Conservation (phyloP, 2,888 invertebrate species). For the Portevinia maculata region DNA sequence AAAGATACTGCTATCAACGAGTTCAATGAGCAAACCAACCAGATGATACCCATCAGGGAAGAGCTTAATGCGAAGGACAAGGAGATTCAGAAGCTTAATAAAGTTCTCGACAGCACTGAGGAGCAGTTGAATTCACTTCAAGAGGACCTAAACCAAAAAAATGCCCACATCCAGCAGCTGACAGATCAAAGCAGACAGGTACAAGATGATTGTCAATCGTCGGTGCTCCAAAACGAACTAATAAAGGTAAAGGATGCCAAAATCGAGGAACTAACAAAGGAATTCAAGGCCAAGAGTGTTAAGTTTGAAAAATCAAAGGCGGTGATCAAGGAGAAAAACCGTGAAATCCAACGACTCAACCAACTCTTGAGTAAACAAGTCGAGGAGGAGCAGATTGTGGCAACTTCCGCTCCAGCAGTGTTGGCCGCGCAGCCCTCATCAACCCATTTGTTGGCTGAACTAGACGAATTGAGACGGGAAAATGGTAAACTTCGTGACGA, state of each 20-base stretch:
- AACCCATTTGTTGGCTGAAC: constrained; percentile 49
- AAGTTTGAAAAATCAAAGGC: constrained; percentile 84
- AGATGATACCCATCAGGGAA: constrained; percentile 49
- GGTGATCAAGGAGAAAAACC: constrained; percentile 84
- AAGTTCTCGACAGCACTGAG: constrained; percentile 50
- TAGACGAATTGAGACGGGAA: constrained; percentile 75
- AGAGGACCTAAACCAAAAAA: constrained; percentile 82
- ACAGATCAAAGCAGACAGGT: constrained; percentile 81
- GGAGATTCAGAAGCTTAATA: constrained; percentile 57
- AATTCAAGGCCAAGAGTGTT: constrained; percentile 84
- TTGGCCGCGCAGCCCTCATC: constrained; percentile 30
- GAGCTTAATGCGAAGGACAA: constrained; percentile 53
- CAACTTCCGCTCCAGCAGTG: constrained; percentile 51
- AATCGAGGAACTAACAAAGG: constrained; percentile 83
- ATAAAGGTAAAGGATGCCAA: constrained; percentile 78
- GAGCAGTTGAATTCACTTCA: constrained; percentile 78
- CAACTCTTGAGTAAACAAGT: constrained; percentile 76
- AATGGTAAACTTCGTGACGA: constrained; percentile 76
- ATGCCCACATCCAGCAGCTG: constrained; percentile 83
- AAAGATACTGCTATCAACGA: constrained; percentile 50
- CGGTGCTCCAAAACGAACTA: constrained; percentile 13
- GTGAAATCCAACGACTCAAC: constrained; percentile 83
- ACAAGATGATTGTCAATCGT: constrained; percentile 36
- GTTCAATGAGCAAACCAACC: constrained; percentile 33
- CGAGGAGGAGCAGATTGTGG: constrained; percentile 76